phyloP scores from a whole-genome alignment of 2,113 vertebrate genomes.

The Myocastor coypus region DNA sequence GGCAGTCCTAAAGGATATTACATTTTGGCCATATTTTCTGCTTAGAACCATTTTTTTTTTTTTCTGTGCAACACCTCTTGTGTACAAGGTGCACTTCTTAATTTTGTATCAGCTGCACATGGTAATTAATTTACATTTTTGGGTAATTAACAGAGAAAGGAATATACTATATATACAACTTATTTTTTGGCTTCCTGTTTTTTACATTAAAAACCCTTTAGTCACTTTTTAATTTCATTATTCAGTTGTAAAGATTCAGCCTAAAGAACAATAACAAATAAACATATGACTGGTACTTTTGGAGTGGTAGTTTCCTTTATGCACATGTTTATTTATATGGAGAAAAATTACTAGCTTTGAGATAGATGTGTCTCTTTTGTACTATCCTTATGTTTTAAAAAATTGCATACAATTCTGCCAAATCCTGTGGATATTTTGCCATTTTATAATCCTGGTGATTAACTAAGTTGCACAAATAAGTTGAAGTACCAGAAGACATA shows the following conservation, averaged over 20 bases:
- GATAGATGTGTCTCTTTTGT: background rate
- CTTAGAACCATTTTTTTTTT: slow-evolving; percentile 19
- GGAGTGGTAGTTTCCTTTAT: background rate
- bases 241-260: background rate
- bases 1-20: background rate
- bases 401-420: background rate
- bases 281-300: background rate
- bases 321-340: background rate
- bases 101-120: slow-evolving; percentile 6
- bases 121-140: slow-evolving; percentile 63
- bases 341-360: background rate
- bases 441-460: background rate
- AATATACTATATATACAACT: slow-evolving; percentile 22
- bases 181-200: slow-evolving; percentile 46
- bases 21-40: background rate
- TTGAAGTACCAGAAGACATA: background rate
- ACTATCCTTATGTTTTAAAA: background rate
- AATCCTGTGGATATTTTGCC: background rate
- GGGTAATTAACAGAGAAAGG: slow-evolving; percentile 45
- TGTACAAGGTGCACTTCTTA: background rate
- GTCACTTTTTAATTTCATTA: background rate
- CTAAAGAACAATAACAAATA: background rate
- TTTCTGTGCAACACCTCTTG: background rate
- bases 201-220: background rate
- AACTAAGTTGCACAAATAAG: background rate